Conservation (phyloP, 2,797 vertebrate genomes). For the Chelon auratus region DNA sequence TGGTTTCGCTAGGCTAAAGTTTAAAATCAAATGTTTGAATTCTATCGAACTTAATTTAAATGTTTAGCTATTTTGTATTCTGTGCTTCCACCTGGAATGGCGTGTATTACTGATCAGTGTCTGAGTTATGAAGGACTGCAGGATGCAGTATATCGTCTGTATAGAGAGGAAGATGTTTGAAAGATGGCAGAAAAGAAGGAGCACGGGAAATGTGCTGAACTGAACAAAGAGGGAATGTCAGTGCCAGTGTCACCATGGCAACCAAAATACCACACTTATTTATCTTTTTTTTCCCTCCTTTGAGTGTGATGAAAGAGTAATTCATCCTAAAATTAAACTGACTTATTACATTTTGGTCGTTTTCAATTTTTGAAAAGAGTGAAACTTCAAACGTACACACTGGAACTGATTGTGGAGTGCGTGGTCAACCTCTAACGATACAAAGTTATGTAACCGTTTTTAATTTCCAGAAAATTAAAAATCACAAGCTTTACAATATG, state of each 20-base stretch:
- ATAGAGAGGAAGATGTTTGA: background rate
- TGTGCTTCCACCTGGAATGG: too few relatives aligned
- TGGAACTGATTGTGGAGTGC: background rate
- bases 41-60: too few relatives aligned
- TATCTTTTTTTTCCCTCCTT: background rate
- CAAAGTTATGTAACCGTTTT: background rate
- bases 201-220: slow-evolving; percentile 1
- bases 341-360: background rate
- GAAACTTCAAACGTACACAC: background rate
- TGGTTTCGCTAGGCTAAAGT: too few relatives aligned
- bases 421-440: background rate
- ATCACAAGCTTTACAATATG: background rate
- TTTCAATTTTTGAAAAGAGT: background rate
- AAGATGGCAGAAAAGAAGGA: background rate
- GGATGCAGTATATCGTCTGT: background rate
- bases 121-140: too few relatives aligned
- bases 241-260: slow-evolving; percentile 8
- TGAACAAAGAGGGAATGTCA: background rate
- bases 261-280: slow-evolving; percentile 4
- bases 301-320: background rate
- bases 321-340: slow-evolving; percentile 1
- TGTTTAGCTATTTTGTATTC: too few relatives aligned
- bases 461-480: background rate
- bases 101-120: too few relatives aligned
- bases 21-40: too few relatives aligned